Conservation (phyloP, 2,888 invertebrate genomes). For the Agrotis clavis region DNA sequence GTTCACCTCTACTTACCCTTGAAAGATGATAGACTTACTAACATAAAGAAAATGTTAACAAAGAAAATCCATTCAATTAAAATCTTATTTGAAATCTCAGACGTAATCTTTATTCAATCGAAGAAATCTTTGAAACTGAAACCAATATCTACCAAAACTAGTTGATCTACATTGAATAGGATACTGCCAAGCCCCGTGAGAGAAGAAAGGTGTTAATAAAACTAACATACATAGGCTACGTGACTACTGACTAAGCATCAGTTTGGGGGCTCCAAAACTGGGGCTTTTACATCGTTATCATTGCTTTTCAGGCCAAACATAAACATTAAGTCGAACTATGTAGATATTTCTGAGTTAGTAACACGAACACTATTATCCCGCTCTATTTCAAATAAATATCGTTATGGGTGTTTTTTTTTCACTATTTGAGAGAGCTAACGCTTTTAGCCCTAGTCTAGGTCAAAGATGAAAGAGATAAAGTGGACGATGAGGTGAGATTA, state of each 20-base stretch:
- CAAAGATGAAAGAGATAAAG: no score
- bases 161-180: conserved; percentile 12
- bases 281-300: conserved; percentile 43
- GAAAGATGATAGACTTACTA: no score
- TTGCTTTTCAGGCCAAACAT: conserved; percentile 42
- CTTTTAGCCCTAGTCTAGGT: no score
- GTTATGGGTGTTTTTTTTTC: no score
- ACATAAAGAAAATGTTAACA: background rate
- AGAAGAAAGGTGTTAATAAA: conserved; percentile 46
- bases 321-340: conserved; percentile 12
- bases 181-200: conserved; percentile 15
- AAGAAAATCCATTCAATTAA: background rate
- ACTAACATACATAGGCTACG: conserved; percentile 41
- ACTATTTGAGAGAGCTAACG: no score
- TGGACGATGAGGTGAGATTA: no score
- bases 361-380: background rate
- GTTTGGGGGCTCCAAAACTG: conserved; percentile 34
- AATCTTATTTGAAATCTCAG: conserved; percentile 3
- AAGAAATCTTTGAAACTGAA: background rate
- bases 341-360: background rate
- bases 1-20: no score
- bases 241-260: conserved; percentile 50
- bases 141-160: conserved; percentile 17
- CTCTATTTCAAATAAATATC: background rate
- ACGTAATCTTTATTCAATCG: conserved; percentile 11